Evolutionary conservation across 2,888 invertebrate genomes (phyloP).

Genomic region (Carcina quercana): DNA sequence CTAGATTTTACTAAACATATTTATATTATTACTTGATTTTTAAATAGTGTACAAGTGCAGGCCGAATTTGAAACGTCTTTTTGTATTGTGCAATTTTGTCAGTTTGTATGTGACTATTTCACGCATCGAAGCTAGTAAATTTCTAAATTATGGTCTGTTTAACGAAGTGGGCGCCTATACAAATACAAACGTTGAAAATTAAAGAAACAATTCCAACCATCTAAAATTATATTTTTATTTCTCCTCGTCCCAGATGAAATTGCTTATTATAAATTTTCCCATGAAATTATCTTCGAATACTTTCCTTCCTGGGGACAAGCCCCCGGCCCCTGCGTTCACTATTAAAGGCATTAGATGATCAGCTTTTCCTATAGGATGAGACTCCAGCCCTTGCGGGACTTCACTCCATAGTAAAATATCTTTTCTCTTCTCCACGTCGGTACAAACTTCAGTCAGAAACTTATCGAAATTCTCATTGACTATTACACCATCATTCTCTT

Average conservation of each 20-base stretch:
- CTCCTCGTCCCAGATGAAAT: conserved; percentile 31
- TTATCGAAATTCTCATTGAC: conserved; percentile 25
- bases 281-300: conserved; percentile 26
- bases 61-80: too few species aligned
- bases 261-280: conserved; percentile 29
- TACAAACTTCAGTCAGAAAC: conserved; percentile 24
- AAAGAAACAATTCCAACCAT: too few species aligned
- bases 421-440: conserved; percentile 16
- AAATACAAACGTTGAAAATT: too few species aligned
- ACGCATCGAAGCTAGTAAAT: too few species aligned
- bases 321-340: conserved; percentile 34
- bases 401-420: conserved; percentile 26
- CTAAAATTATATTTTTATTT: too few species aligned
- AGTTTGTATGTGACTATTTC: too few species aligned
- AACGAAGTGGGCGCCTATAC: too few species aligned
- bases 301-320: conserved; percentile 24
- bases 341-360: conserved; percentile 42
- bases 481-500: conserved; percentile 12
- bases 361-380: conserved; percentile 30
- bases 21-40: too few species aligned
- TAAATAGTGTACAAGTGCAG: too few species aligned
- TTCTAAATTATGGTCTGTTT: too few species aligned
- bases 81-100: too few species aligned
- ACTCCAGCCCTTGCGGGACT: conserved; percentile 20
- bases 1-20: too few species aligned